phyloP scores from a whole-genome alignment of 2,797 vertebrate species.

The Enteromius trimaculatus region DNA sequence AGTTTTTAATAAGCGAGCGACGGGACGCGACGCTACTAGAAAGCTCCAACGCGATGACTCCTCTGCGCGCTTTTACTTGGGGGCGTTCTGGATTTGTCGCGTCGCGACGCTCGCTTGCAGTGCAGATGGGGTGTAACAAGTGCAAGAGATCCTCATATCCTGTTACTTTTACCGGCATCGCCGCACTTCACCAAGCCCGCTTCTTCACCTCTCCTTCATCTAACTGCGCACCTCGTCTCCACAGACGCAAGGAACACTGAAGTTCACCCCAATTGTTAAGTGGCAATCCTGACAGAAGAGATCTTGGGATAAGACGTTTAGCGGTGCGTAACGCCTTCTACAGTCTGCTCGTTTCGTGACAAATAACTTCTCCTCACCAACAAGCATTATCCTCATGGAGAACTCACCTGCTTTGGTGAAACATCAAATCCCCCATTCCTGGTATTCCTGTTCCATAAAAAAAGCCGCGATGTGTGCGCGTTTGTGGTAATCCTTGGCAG shows the following conservation, averaged over 20 bases:
- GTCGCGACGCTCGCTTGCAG: slow-evolving; percentile 24
- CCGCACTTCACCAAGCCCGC: slow-evolving; percentile 36
- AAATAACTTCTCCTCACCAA: slow-evolving; percentile 12
- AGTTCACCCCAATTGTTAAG: slow-evolving; percentile 1
- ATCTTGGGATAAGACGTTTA: background rate
- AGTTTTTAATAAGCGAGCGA: background rate
- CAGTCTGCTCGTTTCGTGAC: background rate
- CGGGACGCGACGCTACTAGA: background rate
- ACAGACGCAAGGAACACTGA: background rate
- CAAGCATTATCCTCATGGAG: slow-evolving; percentile 8
- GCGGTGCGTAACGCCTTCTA: background rate
- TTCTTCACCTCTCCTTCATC: background rate
- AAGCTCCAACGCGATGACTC: background rate
- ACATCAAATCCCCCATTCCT: slow-evolving; percentile 76
- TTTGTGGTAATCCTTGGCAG: slow-evolving; percentile 67
- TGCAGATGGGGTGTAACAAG: slow-evolving; percentile 43
- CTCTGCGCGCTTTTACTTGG: background rate
- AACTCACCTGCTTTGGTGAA: slow-evolving; percentile 81
- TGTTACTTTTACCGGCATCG: slow-evolving; percentile 23
- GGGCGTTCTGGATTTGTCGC: background rate
- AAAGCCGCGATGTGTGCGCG: slow-evolving; percentile 48
- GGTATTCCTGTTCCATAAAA: slow-evolving; percentile 52
- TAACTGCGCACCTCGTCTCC: slow-evolving; percentile 3
- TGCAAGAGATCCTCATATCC: slow-evolving; percentile 9
- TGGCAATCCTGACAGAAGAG: background rate